Evolutionary conservation across 2,113 vertebrate species (phyloP).

Genomic region (Electrona antarctica): DNA sequence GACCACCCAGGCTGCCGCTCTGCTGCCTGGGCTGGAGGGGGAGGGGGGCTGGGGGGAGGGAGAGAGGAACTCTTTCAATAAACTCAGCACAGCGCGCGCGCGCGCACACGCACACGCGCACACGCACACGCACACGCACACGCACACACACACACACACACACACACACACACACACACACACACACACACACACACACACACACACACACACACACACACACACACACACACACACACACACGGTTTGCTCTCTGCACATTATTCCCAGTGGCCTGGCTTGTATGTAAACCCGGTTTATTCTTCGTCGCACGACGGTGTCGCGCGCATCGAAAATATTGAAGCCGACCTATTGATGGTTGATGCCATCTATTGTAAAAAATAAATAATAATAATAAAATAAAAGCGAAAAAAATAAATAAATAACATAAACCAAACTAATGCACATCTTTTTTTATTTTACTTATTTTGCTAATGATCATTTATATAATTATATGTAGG

Average conservation of each 20-base stretch:
- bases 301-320: too few relatives aligned
- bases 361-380: slow-evolving; percentile 71
- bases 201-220: slow-evolving; percentile 29
- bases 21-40: slow-evolving; percentile 73
- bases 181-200: background rate
- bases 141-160: background rate
- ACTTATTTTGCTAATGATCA: too few relatives aligned
- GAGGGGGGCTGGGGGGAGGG: slow-evolving; percentile 45
- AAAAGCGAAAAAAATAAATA: too few relatives aligned
- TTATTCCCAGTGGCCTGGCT: slow-evolving; percentile 71
- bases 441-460: too few relatives aligned
- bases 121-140: background rate
- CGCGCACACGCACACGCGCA: slow-evolving; percentile 2
- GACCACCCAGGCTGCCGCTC: slow-evolving; percentile 83
- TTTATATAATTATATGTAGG: too few relatives aligned
- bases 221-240: slow-evolving; percentile 46
- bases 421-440: too few relatives aligned
- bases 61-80: slow-evolving; percentile 80
- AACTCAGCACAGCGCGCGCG: slow-evolving; percentile 67
- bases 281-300: slow-evolving; percentile 34
- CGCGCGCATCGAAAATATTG: too few relatives aligned
- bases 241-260: slow-evolving; percentile 44
- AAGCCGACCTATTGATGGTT: slow-evolving; percentile 45
- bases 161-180: slow-evolving; percentile 2
- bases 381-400: too few relatives aligned